phyloP scores from a whole-genome alignment of 2,888 invertebrate species.

The Drosophila macrothrix region DNA sequence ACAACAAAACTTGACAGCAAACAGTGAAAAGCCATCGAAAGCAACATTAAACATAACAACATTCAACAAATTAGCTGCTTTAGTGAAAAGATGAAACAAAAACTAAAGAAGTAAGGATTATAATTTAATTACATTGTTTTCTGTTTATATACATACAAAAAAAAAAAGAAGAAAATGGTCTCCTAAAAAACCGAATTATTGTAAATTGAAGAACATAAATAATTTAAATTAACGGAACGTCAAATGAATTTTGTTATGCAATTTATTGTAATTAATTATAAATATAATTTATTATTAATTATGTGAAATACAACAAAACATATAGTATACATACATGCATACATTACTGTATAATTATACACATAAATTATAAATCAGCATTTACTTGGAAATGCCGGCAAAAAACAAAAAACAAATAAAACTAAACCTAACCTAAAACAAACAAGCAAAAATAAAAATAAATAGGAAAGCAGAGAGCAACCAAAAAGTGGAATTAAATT shows the following conservation, averaged over 20 bases:
- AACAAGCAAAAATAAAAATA: constrained; percentile 20
- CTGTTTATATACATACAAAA: constrained; percentile 47
- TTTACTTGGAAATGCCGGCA: constrained; percentile 64
- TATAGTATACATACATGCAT: constrained; percentile 35
- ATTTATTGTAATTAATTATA: constrained; percentile 80
- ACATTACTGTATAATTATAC: constrained; percentile 59
- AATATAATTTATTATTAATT: constrained; percentile 70
- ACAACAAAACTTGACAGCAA: constrained; percentile 2
- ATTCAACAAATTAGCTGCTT: constrained; percentile 18
- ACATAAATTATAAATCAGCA: constrained; percentile 59
- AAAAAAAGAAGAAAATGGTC: constrained; percentile 2
- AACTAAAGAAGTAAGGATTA: constrained; percentile 37
- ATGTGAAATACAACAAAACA: constrained; percentile 47
- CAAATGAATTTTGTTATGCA: constrained; percentile 71
- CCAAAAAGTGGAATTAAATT: constrained; percentile 65
- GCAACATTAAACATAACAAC: constrained; percentile 20
- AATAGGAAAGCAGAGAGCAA: constrained; percentile 44
- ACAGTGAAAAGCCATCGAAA: constrained; percentile 15
- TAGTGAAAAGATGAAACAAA: constrained; percentile 8
- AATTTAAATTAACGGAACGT: constrained; percentile 50
- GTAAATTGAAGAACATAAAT: constrained; percentile 46
- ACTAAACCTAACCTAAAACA: constrained; percentile 30
- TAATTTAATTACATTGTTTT: constrained; percentile 64
- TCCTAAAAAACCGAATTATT: constrained; percentile 43
- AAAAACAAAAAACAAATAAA: constrained; percentile 13